Conservation (phyloP, 2,797 vertebrate genomes). For the Podargus strigoides region DNA sequence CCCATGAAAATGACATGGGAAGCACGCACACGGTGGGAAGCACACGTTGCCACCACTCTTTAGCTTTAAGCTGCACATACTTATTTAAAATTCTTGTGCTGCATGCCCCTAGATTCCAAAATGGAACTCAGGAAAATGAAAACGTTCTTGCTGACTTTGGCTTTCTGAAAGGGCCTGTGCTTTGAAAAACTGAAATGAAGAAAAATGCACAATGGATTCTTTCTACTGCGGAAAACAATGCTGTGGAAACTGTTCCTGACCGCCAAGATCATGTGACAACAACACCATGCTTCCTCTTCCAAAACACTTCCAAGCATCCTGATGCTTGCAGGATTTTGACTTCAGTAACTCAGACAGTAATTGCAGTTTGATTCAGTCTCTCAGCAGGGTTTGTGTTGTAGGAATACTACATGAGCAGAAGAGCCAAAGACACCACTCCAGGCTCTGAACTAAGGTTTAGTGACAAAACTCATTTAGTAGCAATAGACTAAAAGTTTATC, state of each 20-base stretch:
- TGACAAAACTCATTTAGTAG: constrained; percentile 65
- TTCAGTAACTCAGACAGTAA: constrained; percentile 25
- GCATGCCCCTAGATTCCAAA: not conserved
- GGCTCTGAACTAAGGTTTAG: constrained; percentile 8
- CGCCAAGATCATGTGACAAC: not conserved
- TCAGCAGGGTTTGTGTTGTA: constrained; percentile 16
- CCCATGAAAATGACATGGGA: not conserved
- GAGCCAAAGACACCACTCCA: constrained; percentile 57
- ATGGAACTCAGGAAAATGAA: not conserved
- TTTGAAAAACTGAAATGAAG: not conserved
- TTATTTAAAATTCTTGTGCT: not conserved
- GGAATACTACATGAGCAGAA: not conserved
- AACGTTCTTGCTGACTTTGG: not conserved
- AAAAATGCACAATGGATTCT: constrained; percentile 37
- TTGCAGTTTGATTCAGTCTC: constrained; percentile 13
- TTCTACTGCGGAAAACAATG: not conserved
- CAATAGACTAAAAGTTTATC: constrained; percentile 72
- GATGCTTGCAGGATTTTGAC: not conserved
- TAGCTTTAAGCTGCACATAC: not conserved
- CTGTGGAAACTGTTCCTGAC: not conserved
- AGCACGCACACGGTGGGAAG: not conserved
- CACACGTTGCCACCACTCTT: not conserved
- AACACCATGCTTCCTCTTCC: not conserved
- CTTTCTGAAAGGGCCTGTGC: not conserved
- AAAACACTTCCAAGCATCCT: constrained; percentile 13